Percentiles rank a stretch among this genome's conserved stretches.
Conservation (phyloP, 2,797 vertebrate species). For the Anas bahamensis region DNA sequence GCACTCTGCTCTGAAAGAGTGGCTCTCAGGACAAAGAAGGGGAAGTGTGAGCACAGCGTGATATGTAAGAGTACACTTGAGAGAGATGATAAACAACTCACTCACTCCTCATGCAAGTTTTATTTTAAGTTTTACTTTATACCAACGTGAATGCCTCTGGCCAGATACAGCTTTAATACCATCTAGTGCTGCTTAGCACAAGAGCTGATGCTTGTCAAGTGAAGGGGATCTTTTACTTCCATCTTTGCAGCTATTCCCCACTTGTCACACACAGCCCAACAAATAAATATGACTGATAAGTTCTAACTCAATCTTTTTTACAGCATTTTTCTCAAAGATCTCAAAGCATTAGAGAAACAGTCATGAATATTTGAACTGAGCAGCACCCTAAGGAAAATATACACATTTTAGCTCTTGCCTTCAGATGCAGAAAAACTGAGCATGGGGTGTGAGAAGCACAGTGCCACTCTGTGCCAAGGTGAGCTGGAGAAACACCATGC, state of each 20-base stretch:
- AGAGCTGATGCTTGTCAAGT: neutral
- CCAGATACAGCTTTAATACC: neutral
- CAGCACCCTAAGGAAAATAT: neutral
- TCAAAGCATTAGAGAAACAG: neutral
- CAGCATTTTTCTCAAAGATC: neutral
- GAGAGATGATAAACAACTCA: neutral
- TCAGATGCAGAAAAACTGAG: neutral
- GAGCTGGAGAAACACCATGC: neutral
- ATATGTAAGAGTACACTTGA: neutral
- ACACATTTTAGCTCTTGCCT: neutral
- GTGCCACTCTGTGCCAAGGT: neutral
- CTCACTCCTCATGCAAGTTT: neutral
- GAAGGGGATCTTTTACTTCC: neutral
- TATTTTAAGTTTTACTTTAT: neutral
- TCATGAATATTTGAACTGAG: neutral
- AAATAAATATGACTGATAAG: neutral
- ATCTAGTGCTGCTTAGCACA: rapidly evolving
- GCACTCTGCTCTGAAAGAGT: neutral
- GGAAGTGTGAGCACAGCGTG: neutral
- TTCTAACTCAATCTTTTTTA: neutral
- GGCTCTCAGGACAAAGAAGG: neutral
- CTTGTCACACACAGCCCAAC: neutral
- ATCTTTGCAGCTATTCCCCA: neutral
- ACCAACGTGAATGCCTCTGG: neutral
- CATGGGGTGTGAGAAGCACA: neutral